Conservation (phyloP, 23 tunicate species). For the Styela plicata region DNA sequence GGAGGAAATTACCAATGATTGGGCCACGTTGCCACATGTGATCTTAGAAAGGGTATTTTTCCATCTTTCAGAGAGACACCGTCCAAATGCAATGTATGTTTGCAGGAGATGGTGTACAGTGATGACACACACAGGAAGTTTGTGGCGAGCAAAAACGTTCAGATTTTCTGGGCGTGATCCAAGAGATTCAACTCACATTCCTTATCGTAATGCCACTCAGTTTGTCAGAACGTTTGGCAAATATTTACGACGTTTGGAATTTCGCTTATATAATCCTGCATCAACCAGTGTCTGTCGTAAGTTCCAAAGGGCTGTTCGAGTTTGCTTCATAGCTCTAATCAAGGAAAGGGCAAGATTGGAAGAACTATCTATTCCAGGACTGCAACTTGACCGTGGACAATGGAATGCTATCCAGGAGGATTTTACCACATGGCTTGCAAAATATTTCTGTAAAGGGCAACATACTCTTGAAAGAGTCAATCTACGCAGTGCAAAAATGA, state of each 20-base stretch:
- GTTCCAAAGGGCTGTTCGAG: constrained; percentile 76
- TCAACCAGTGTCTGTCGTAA: constrained; percentile 70
- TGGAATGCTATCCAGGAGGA: constrained; percentile 82
- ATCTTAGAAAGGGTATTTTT: constrained; percentile 51
- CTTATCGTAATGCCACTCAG: constrained; percentile 75
- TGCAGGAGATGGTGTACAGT: constrained; percentile 92
- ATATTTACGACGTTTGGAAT: constrained; percentile 56
- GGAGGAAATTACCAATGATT: constrained; percentile 1
- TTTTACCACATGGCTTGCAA: constrained; percentile 62
- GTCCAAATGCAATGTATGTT: constrained; percentile 65
- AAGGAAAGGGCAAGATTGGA: constrained; percentile 46
- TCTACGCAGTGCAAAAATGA: constrained; percentile 67
- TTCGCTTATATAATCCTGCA: constrained; percentile 80
- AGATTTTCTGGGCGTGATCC: constrained; percentile 90
- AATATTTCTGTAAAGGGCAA: constrained; percentile 76
- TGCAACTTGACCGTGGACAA: constrained; percentile 87
- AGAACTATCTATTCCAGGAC: constrained; percentile 60
- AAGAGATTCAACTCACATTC: constrained; percentile 61
- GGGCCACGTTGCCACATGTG: constrained; percentile 80
- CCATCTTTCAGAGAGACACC: constrained; percentile 44
- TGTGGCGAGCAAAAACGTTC: constrained; percentile 75
- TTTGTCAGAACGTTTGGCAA: constrained; percentile 72
- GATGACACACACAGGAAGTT: constrained; percentile 57
- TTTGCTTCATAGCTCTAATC: constrained; percentile 47
- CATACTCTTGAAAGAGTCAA: constrained; percentile 60